A percentile compares a stretch with the other conserved stretches of the same genome.
Conservation (phyloP, 30 jellyfish, hydroid and myxozoan species). For the Chrysaora quinquecirrha region DNA sequence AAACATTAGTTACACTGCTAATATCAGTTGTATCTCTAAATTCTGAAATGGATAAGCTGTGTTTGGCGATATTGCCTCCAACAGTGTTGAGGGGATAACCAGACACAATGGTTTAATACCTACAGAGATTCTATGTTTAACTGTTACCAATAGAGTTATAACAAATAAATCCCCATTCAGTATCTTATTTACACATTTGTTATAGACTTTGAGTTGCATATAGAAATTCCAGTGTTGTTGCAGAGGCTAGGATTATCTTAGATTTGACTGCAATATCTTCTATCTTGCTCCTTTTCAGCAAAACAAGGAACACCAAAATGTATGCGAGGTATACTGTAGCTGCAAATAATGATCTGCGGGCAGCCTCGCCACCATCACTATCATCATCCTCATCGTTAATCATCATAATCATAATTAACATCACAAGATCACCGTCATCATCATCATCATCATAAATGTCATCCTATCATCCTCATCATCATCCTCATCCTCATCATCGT, state of each 20-base stretch:
- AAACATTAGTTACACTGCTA: not conserved
- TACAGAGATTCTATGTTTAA: not conserved
- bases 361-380: no score
- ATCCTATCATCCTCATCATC: no score
- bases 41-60: constrained; percentile 1
- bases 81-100: not conserved
- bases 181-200: not conserved
- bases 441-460: no score
- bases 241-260: no score
- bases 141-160: not conserved
- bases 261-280: no score
- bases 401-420: not conserved
- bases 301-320: no score
- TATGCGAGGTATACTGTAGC: no score
- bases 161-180: not conserved
- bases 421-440: not conserved
- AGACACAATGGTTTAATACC: not conserved
- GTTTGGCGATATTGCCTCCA: not conserved
- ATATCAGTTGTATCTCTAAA: not conserved
- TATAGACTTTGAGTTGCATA: not conserved
- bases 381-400: not conserved
- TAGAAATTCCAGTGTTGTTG: not conserved
- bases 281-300: no score
- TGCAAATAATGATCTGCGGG: no score
- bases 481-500: no score